Conservation (phyloP, 2,113 vertebrate genomes). For the Malurus cyaneus region DNA sequence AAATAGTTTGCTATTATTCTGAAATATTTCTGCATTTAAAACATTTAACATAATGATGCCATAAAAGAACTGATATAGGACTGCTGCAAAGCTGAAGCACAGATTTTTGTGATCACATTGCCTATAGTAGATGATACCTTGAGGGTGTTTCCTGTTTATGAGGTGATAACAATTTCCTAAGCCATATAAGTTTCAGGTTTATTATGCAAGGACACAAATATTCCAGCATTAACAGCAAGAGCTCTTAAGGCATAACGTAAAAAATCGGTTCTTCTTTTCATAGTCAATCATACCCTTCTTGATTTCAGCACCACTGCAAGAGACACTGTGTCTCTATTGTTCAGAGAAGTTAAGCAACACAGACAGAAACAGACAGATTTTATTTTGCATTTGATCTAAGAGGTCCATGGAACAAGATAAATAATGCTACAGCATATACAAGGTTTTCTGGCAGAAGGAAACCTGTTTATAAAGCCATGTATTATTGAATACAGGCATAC, state of each 20-base stretch:
- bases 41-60: conserved; percentile 50
- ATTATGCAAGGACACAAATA: conserved; percentile 39
- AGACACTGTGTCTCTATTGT: neutral
- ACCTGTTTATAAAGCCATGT: neutral
- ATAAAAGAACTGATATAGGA: conserved; percentile 52
- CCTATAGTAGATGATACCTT: conserved; percentile 56
- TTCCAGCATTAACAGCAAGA: neutral
- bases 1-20: conserved; percentile 57
- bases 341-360: neutral
- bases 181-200: conserved; percentile 34
- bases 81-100: conserved; percentile 12
- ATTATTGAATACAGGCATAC: neutral
- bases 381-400: neutral
- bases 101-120: conserved; percentile 41
- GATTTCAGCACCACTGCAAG: neutral
- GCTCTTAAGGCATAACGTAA: neutral
- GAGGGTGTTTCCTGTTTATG: conserved; percentile 59
- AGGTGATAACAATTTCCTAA: conserved; percentile 57
- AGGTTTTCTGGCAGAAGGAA: neutral
- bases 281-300: neutral
- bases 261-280: neutral
- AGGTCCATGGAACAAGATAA: neutral
- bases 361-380: neutral
- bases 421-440: neutral
- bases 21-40: conserved; percentile 57